These are phyloP conservation scores for Ptycholaimellus sp. DNA, from an alignment of 2,888 invertebrate species.

Conservation along the genomic window DNA sequence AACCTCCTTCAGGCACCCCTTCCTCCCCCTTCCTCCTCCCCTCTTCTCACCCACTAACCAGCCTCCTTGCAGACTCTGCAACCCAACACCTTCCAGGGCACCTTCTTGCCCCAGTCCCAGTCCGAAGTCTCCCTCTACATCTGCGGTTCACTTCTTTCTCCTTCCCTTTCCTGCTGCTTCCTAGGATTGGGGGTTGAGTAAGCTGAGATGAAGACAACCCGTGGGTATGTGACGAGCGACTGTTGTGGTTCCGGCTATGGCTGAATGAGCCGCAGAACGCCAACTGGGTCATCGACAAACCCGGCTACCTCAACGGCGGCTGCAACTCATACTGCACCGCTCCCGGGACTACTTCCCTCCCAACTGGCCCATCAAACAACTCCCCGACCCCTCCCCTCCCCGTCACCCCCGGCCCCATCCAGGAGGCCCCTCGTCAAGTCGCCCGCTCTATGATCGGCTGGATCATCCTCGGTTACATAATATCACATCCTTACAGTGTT, in stretches of 20 bases:
- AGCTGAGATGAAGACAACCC: constrained; percentile 17
- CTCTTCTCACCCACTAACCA: background rate
- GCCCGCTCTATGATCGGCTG: constrained; percentile 21
- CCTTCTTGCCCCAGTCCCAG: constrained; percentile 1
- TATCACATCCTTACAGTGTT: too few species aligned
- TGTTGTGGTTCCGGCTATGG: constrained; percentile 23
- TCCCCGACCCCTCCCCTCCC: constrained; percentile 1
- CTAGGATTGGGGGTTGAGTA: background rate
- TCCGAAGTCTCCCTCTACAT: too few species aligned
- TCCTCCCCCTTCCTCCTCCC: background rate
- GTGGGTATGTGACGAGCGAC: constrained; percentile 21
- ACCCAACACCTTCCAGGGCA: constrained; percentile 2
- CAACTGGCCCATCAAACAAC: constrained; percentile 1
- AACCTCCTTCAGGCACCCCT: constrained; percentile 3
- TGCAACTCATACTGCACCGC: constrained; percentile 3
- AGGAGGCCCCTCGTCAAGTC: too few species aligned
- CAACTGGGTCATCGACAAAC: too few species aligned
- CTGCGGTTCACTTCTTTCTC: background rate
- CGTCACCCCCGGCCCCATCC: background rate
- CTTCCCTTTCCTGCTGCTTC: background rate
- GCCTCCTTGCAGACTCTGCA: constrained; percentile 4
- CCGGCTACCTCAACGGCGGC: background rate
- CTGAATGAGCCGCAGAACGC: too few species aligned
- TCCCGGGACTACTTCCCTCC: constrained; percentile 2
- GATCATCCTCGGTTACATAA: constrained; percentile 21